Evolutionary conservation across 2,797 vertebrate species (phyloP), one percentile per base, ranked within the genome.

Genomic region (Protonibea diacanthus): DNA sequence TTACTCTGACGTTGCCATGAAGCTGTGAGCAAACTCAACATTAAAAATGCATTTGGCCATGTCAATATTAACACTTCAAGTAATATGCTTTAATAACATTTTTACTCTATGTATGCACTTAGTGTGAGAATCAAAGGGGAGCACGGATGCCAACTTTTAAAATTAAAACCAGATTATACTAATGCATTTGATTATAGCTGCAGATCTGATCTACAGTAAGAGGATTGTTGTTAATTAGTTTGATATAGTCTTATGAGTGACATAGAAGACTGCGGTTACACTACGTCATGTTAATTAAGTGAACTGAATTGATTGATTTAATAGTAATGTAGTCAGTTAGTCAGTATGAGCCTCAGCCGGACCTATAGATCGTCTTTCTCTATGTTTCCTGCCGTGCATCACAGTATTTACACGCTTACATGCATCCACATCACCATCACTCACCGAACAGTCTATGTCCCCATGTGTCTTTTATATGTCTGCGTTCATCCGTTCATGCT

Each of bases 21-120:
- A 87, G 85, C 84, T 76, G 66, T 38, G 75, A 64, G 53, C 87
- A 85, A 90, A 76, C 80, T 63, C 38, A 13, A 76, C 63, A 85
- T 86, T 85, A 63, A 81, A 80, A 86, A 77, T 77, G 20, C 40
- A 84, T 81, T 79, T 48, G 13, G 21, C 67, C 52, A 20, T 29
- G 74, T 86, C 80, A 83, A 85, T 86, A 81, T 83, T 84, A 85
- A 65, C 58, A 74, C 29, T 84, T 21, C 21, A 27, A 0, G 25
- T 59, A 68, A 51, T 63, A 25, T 38, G 21, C 53, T 76, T 52
- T 44, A 17, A 52, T 23, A 58, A 45, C 3, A 4, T 40, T 47
- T 65, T 58, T 40, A 4, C 38, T 61, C 58, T 13, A 15, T 67
- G 52, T 77, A 40, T 62, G 45, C 65, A 69, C 57, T 72, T 7